Evolutionary conservation across 2,888 invertebrate species (phyloP).

Genomic region (Gryllus longicercus): DNA sequence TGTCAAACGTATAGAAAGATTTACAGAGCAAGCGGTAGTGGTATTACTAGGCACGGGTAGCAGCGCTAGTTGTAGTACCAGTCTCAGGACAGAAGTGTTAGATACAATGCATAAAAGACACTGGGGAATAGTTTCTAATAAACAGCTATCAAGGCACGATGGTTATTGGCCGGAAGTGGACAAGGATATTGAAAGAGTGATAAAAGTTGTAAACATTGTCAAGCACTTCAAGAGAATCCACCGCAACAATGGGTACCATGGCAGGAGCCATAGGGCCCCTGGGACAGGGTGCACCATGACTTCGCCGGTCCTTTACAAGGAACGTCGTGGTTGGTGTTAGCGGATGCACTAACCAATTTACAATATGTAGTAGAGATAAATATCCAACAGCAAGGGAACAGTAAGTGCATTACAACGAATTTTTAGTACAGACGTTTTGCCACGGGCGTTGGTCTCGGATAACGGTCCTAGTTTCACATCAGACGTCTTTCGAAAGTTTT

Average conservation of each 20-base stretch:
- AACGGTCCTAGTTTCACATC: neutral
- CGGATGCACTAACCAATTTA: constrained; percentile 21
- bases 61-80: constrained; percentile 3
- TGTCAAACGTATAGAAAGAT: no score
- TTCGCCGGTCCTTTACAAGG: neutral
- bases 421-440: neutral
- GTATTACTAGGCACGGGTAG: neutral
- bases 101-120: neutral
- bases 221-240: neutral
- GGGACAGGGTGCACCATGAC: neutral
- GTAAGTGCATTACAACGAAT: neutral
- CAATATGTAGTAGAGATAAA: neutral
- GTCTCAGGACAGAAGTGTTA: no score
- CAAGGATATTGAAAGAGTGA: neutral
- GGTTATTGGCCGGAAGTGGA: neutral
- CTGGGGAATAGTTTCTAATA: neutral
- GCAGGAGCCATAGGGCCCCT: neutral
- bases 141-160: neutral
- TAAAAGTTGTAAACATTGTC: neutral
- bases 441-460: neutral
- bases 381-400: neutral
- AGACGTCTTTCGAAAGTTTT: neutral
- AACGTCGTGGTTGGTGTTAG: neutral
- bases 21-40: no score
- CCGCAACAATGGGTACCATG: neutral